Evolutionary conservation across 2,113 vertebrate species (phyloP).

Genomic region (Sinocyclocheilus maitianheensis): DNA sequence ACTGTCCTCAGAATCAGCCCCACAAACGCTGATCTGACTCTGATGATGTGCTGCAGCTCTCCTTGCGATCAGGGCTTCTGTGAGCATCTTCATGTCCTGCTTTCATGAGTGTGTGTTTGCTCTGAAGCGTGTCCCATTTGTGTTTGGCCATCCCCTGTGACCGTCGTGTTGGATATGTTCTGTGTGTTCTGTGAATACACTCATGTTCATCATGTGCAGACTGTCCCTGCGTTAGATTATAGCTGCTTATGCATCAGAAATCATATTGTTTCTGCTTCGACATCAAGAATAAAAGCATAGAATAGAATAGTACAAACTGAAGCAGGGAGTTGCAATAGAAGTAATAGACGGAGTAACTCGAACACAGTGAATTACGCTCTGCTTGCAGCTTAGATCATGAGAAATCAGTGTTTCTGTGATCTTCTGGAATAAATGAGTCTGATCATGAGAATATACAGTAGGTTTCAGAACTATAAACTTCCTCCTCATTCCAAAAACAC

Average conservation of each 20-base stretch:
- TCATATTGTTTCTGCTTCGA: no score
- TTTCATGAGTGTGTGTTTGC: slow-evolving; percentile 35
- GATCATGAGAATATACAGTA: background rate
- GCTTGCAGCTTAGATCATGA: no score
- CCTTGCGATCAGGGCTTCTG: slow-evolving; percentile 77
- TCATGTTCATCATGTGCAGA: background rate
- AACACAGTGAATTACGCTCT: no score
- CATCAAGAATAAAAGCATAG: background rate
- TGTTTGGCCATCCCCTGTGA: background rate
- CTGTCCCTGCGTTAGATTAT: background rate
- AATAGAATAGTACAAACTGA: no score
- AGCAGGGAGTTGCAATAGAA: background rate
- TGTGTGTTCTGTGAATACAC: slow-evolving; percentile 5
- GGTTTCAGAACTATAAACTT: background rate
- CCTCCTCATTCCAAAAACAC: background rate
- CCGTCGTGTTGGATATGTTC: background rate
- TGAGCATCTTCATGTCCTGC: slow-evolving; percentile 76
- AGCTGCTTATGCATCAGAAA: background rate
- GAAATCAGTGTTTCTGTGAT: background rate
- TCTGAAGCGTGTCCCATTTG: slow-evolving; percentile 29
- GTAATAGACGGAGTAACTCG: background rate
- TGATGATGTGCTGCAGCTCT: slow-evolving; percentile 78
- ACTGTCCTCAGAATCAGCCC: background rate
- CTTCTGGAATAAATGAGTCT: background rate
- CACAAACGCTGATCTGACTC: background rate